Percentiles rank a stretch among this genome's conserved stretches.
Evolutionary conservation across 1,140 invertebrate species (phyloP).

Genomic region (Aphidius gifuensis): DNA sequence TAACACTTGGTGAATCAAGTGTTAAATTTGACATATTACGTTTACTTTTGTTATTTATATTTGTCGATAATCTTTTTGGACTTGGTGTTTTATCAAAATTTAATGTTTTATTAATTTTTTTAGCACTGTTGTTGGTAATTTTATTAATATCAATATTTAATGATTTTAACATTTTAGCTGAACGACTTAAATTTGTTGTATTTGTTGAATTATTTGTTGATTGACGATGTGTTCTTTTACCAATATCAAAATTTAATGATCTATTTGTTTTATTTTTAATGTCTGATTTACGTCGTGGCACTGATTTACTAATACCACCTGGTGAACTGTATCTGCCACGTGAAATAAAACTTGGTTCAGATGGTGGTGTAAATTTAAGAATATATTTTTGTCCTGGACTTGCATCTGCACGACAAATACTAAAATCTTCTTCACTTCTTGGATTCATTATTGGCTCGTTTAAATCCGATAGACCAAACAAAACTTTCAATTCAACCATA

Average conservation of each 20-base stretch:
- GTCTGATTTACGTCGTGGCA: conserved; percentile 31
- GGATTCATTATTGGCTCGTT: conserved; percentile 20
- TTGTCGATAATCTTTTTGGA: conserved; percentile 28
- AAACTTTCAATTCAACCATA: no score
- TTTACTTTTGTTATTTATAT: conserved; percentile 14
- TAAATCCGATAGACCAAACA: not conserved
- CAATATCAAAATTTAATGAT: conserved; percentile 41
- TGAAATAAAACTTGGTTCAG: conserved; percentile 28
- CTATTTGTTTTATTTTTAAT: conserved; percentile 34
- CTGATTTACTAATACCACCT: conserved; percentile 28
- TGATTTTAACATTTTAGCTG: conserved; percentile 46
- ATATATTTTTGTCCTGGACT: conserved; percentile 24
- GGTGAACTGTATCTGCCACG: conserved; percentile 32
- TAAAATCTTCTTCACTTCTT: conserved; percentile 29
- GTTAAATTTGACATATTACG: conserved; percentile 24
- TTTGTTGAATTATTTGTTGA: conserved; percentile 32
- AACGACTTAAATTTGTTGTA: conserved; percentile 31
- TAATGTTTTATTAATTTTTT: conserved; percentile 42
- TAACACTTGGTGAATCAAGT: conserved; percentile 32
- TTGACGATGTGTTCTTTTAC: conserved; percentile 19
- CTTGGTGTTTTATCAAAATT: conserved; percentile 42
- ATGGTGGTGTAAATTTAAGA: conserved; percentile 30
- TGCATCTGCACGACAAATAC: conserved; percentile 26
- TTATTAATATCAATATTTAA: conserved; percentile 36
- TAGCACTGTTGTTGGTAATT: conserved; percentile 24